Percentiles rank a stretch among this genome's conserved stretches.
phyloP scores from a whole-genome alignment of 2,888 invertebrate species.

The Platypus cylindrus region DNA sequence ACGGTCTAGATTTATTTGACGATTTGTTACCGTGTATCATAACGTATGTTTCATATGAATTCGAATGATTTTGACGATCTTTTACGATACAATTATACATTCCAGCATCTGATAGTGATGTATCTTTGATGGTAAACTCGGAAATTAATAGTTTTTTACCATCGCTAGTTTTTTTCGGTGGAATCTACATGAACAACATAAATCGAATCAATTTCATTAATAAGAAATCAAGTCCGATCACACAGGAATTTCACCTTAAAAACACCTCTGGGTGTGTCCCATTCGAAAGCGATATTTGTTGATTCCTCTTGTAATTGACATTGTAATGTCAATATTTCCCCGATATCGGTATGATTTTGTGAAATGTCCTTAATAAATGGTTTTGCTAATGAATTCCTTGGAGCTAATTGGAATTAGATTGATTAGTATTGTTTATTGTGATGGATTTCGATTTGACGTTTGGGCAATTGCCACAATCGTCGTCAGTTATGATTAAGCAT shows the following conservation, averaged over 20 bases:
- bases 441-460: no score
- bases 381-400: slow-evolving; percentile 12
- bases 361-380: slow-evolving; percentile 22
- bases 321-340: slow-evolving; percentile 24
- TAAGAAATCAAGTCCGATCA: neutral
- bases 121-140: slow-evolving; percentile 3
- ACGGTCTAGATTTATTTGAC: slow-evolving; percentile 4
- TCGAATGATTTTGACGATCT: slow-evolving; percentile 22
- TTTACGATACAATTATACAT: slow-evolving; percentile 27
- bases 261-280: slow-evolving; percentile 25
- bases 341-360: slow-evolving; percentile 28
- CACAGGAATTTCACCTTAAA: no score
- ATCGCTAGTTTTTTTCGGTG: neutral
- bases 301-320: slow-evolving; percentile 26
- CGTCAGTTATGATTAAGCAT: no score
- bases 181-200: neutral
- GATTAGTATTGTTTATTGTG: neutral
- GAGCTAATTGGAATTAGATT: slow-evolving; percentile 8
- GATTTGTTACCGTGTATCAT: slow-evolving; percentile 23
- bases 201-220: neutral
- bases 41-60: slow-evolving; percentile 14
- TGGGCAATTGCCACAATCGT: no score
- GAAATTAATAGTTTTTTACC: slow-evolving; percentile 4
- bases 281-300: slow-evolving; percentile 24
- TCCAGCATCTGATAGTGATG: slow-evolving; percentile 22